phyloP scores from a whole-genome alignment of 1,140 invertebrate species.

The Leguminivora glycinivorella region DNA sequence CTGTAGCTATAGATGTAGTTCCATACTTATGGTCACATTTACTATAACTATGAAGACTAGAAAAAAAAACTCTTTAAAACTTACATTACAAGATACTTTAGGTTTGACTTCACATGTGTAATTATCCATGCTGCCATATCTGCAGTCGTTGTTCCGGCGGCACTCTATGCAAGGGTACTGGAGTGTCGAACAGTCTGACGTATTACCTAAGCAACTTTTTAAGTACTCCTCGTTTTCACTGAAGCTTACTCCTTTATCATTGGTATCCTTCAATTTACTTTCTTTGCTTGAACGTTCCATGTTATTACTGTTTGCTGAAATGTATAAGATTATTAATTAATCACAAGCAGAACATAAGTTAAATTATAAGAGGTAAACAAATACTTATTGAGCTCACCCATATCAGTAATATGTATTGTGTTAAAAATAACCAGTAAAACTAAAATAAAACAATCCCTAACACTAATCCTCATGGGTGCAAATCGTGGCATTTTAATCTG shows the following conservation, averaged over 20 bases:
- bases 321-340: background rate
- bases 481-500: slow-evolving; percentile 43
- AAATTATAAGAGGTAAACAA: slow-evolving; percentile 18
- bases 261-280: slow-evolving; percentile 50
- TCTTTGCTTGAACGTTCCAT: slow-evolving; percentile 69
- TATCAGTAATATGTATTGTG: slow-evolving; percentile 69
- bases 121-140: slow-evolving; percentile 78
- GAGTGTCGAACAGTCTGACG: slow-evolving; percentile 74
- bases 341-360: slow-evolving; percentile 21
- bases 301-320: slow-evolving; percentile 65
- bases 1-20: too few species aligned
- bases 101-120: slow-evolving; percentile 77
- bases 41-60: too few species aligned
- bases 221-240: slow-evolving; percentile 67
- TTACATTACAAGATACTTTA: slow-evolving; percentile 79
- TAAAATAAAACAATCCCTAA: slow-evolving; percentile 68
- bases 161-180: slow-evolving; percentile 80
- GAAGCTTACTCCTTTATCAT: slow-evolving; percentile 59
- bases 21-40: too few species aligned
- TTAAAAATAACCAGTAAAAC: slow-evolving; percentile 71
- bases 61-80: slow-evolving; percentile 34
- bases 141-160: slow-evolving; percentile 78
- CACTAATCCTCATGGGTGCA: slow-evolving; percentile 58
- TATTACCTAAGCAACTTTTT: slow-evolving; percentile 63
- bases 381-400: slow-evolving; percentile 53